Evolutionary conservation across 2,888 invertebrate species (phyloP).

Genomic region (Heliconius ethilla): DNA sequence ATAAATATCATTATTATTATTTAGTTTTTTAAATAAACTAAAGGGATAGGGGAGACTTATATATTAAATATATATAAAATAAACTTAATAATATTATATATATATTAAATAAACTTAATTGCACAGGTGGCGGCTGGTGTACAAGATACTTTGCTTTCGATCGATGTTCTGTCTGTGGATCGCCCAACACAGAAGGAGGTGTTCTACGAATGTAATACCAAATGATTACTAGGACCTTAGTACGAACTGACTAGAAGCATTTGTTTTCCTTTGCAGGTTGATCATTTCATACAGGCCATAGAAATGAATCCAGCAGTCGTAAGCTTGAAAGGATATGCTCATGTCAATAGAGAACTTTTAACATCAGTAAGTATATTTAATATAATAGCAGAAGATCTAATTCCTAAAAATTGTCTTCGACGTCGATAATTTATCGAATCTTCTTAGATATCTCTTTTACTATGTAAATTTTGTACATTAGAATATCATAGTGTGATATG

Average conservation of each 20-base stretch:
- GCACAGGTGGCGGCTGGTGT: constrained; percentile 83
- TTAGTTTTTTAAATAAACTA: too few species aligned
- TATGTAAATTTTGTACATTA: too few species aligned
- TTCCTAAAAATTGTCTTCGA: too few species aligned
- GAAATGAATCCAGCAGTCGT: constrained; percentile 87
- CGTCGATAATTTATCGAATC: too few species aligned
- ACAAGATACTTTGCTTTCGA: constrained; percentile 82
- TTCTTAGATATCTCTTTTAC: too few species aligned
- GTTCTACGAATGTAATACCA: constrained; percentile 26
- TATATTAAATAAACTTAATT: not conserved
- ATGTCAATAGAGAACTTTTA: constrained; percentile 84
- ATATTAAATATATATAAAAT: too few species aligned
- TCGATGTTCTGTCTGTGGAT: constrained; percentile 82
- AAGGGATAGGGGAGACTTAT: too few species aligned
- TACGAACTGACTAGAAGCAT: not conserved
- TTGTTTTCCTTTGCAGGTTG: constrained; percentile 71
- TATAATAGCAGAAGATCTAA: not conserved
- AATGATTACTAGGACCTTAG: not conserved
- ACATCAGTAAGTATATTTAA: constrained; percentile 78
- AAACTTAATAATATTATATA: too few species aligned
- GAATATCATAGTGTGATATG: too few species aligned
- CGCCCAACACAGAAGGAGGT: constrained; percentile 84
- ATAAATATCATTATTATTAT: too few species aligned
- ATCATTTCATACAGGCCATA: constrained; percentile 85
- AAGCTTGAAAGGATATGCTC: constrained; percentile 84